Evolutionary conservation across 1,140 invertebrate genomes (phyloP).

Genomic region (Drosophila lacertosa): DNA sequence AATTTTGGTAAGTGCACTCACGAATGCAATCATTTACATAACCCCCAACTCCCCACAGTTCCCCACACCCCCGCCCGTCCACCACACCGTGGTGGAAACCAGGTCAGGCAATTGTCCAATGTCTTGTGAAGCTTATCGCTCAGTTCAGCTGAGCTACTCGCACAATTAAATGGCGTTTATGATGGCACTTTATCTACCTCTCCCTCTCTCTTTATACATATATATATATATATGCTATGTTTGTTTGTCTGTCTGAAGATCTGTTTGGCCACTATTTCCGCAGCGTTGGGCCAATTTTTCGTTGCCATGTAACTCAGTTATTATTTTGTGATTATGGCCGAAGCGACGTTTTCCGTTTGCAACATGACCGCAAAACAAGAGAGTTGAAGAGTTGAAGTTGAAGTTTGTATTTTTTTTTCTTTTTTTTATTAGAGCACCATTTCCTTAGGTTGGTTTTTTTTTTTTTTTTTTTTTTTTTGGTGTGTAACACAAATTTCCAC

Average conservation of each 20-base stretch:
- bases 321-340: constrained; percentile 63
- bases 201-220: constrained; percentile 17
- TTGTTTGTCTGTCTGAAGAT: constrained; percentile 13
- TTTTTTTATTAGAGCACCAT: constrained; percentile 42
- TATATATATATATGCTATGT: constrained; percentile 11
- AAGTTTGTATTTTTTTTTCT: neutral
- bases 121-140: constrained; percentile 46
- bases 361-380: constrained; percentile 41
- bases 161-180: constrained; percentile 62
- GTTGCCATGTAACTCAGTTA: constrained; percentile 42
- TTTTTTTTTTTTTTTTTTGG: constrained; percentile 22
- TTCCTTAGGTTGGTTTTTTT: constrained; percentile 27
- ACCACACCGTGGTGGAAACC: constrained; percentile 35
- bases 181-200: constrained; percentile 53
- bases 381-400: constrained; percentile 27
- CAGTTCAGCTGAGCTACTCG: constrained; percentile 2
- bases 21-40: constrained; percentile 68
- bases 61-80: neutral
- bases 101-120: constrained; percentile 62
- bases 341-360: constrained; percentile 61
- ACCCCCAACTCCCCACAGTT: constrained; percentile 20
- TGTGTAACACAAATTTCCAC: constrained; percentile 58
- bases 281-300: constrained; percentile 29
- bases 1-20: constrained; percentile 62
- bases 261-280: constrained; percentile 51